Base-by-base conservation (phyloP, 2,888 invertebrate genomes). In the Troglohyphantes excavatus region DNA sequence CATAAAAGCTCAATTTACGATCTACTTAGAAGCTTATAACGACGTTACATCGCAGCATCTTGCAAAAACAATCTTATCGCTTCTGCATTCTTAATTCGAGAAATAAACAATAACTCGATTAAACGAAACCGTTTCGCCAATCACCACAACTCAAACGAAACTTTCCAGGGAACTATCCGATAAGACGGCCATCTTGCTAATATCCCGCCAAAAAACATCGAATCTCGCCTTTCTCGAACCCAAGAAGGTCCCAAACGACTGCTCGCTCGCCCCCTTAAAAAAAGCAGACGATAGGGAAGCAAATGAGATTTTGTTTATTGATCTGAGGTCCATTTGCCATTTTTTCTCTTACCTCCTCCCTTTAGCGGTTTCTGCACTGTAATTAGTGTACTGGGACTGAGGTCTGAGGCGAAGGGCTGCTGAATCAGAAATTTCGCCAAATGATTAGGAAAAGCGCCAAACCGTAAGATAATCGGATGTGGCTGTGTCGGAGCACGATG, bases 261-360 rank as follows among this genome's bases (percentile, higher is more conserved):
- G n/a, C 21, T 61, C 33, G 39, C 33, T 39, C 65, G 39, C 39
- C 39, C n/a, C n/a, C n/a, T n/a, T 11, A 39, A 39, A 53, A 46
- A 13, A 63, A 78, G 65, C 65, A 17, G 78, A 65, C 39, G 65
- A 78, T 78, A 53, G 39, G 61, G 59, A 46, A 23, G 79, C 68
- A 79, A 87, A 87, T 72, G 86, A 79, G 86, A 78, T 87, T 87
- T 79, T 79, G 79, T 72, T 86, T 76, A 86, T 86, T 72, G 86
- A 87, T 87, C 61, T 53, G 53, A 13, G 29, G 61, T 21, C 68
- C 67, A 68, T 81, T 81, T 81, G 39, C 43, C 61, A 26, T 72
- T 73, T 73, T 83, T 63, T 63, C 17, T 27, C 39, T 27, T 72
- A 19, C 29, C 39, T 29, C 65, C 59, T 53, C 63, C 43, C 79